Evolutionary conservation across 2,113 vertebrate species (phyloP), one percentile per base, ranked within the genome.

Genomic region (Cebus imitator): DNA sequence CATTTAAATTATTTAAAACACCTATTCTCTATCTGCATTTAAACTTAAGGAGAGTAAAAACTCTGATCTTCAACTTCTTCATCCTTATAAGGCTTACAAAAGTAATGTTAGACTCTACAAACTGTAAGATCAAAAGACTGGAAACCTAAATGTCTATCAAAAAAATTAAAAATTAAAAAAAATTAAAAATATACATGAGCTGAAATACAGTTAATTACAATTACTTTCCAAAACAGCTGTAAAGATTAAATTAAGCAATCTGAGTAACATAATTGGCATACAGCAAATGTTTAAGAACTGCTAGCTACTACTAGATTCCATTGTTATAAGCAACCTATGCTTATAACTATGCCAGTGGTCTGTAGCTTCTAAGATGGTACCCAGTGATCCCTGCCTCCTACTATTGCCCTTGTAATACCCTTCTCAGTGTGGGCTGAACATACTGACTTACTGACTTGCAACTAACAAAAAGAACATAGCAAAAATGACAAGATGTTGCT

Each of bases 221-320:
- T 68, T 93, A 89, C 27, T 70, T 80, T 91, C 5, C 21, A 92
- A 37, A 32, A 52, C 4, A 61, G 50, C 8, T 61, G 0, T 20
- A 79, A 92, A 92, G 43, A 88, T 72, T 83, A 70, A 64, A 96
- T 78, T 50, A 94, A 83, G 58, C 52, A 70, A 92, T 78, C 76
- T 61, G 84, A 76, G 23, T 55, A 84, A 73, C 17, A 25, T 64
- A 73, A 73, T 0, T 14, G 32, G 64, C 40, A 93, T 18, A 90
- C 4, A 87, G 55, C 52, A 82, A 64, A 90, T 30, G 70, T 50
- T 80, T 45, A 80, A 92, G 64, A 95, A 90, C 93, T 18, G 40
- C 35, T 58, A 78, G 43, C 79, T 64, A 40, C 50, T 32, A 50
- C 58, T n/a, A 72, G 11, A 68, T 14, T 50, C 35, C 21, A 82